These are phyloP conservation scores for Enoplosus armatus DNA, from an alignment of 2,797 vertebrate species.

Conservation along the genomic window DNA sequence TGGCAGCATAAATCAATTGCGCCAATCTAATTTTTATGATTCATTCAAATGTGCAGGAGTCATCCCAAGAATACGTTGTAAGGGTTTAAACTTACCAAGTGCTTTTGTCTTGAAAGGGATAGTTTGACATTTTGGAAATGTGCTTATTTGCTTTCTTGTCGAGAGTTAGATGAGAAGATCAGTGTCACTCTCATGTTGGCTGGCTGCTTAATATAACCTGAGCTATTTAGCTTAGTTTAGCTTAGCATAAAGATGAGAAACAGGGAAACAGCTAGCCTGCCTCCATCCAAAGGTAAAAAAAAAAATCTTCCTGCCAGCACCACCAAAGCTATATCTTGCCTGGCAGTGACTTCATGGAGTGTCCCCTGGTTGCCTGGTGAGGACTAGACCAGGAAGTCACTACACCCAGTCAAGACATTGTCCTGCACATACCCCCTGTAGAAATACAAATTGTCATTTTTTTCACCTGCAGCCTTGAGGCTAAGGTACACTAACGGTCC, in stretches of 20 bases:
- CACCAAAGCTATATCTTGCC: no score
- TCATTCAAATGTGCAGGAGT: constrained; percentile 2
- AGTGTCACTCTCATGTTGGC: not conserved
- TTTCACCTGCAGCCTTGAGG: not conserved
- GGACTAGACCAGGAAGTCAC: not conserved
- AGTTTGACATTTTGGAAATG: not conserved
- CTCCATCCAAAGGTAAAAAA: not conserved
- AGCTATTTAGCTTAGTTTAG: not conserved
- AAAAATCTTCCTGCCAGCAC: not conserved
- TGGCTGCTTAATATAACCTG: not conserved
- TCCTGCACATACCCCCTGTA: not conserved
- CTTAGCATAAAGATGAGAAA: not conserved
- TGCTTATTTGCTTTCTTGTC: not conserved
- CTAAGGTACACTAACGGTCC: not conserved
- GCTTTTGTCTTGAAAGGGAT: not conserved
- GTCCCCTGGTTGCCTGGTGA: no score
- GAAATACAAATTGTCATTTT: not conserved
- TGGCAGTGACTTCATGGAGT: not conserved
- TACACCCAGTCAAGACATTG: not conserved
- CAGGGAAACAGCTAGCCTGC: not conserved
- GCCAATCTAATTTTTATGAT: constrained; percentile 40
- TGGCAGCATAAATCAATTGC: constrained; percentile 22
- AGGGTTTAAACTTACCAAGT: not conserved
- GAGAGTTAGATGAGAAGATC: not conserved
- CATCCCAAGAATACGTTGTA: constrained; percentile 37